These are phyloP conservation scores for Blastobasis lacticolella DNA, from an alignment of 2,888 invertebrate genomes.

Conservation along the genomic window DNA sequence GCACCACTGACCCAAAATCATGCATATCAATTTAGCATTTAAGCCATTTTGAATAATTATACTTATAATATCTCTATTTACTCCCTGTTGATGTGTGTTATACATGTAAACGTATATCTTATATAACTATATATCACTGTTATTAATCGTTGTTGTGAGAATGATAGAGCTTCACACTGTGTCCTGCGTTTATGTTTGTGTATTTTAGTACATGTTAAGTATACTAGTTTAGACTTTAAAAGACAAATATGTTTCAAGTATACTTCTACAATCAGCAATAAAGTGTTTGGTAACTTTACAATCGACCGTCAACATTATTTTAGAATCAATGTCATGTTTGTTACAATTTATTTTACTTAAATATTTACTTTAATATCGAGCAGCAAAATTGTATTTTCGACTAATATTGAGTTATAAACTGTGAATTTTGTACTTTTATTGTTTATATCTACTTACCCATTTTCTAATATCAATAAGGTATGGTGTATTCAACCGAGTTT, in stretches of 20 bases:
- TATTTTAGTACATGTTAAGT: not conserved
- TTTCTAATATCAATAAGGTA: not conserved
- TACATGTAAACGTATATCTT: conserved; percentile 19
- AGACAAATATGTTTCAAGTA: not conserved
- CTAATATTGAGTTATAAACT: not conserved
- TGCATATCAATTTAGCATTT: conserved; percentile 54
- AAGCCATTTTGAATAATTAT: conserved; percentile 24
- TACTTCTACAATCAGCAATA: not conserved
- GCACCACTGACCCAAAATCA: conserved; percentile 32
- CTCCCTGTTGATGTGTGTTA: conserved; percentile 30
- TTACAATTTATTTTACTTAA: not conserved
- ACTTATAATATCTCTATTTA: conserved; percentile 29
- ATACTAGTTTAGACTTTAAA: not conserved
- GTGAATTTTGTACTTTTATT: not conserved
- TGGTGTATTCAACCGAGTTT: conserved; percentile 26
- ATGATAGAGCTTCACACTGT: conserved; percentile 22
- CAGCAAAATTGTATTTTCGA: not conserved
- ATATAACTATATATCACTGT: conserved; percentile 4
- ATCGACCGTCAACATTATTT: not conserved
- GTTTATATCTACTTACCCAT: not conserved
- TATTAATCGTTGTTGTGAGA: conserved; percentile 32
- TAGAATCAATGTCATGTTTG: not conserved
- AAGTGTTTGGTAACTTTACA: not conserved
- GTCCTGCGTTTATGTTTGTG: conserved; percentile 1
- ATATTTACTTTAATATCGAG: not conserved